Conservation (phyloP, 1,140 invertebrate species). For the Trichonephila clavipes region DNA sequence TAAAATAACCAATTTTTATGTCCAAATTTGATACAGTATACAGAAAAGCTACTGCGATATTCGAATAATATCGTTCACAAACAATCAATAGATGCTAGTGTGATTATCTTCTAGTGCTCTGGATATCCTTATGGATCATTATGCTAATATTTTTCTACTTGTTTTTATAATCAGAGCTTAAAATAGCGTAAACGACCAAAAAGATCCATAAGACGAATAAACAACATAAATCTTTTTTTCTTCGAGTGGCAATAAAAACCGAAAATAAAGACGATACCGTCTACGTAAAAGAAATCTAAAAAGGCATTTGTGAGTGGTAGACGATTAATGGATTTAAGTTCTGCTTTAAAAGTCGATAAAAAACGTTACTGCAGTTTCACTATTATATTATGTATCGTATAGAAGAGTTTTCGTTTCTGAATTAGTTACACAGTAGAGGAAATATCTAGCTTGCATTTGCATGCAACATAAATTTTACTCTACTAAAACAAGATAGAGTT, state of each 20-base stretch:
- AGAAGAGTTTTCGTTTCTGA: background rate
- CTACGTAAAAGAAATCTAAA: background rate
- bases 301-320: background rate
- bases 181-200: background rate
- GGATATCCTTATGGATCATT: too few species aligned
- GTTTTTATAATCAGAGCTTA: background rate
- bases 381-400: background rate
- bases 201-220: background rate
- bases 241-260: background rate
- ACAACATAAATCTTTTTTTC: background rate
- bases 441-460: background rate
- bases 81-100: too few species aligned
- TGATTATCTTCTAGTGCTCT: too few species aligned
- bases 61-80: too few species aligned
- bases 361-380: background rate
- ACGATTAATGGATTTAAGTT: background rate
- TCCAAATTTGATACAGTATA: too few species aligned
- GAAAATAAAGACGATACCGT: conserved; percentile 6
- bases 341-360: background rate
- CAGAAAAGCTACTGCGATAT: too few species aligned
- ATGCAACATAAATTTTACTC: background rate
- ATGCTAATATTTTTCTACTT: too few species aligned
- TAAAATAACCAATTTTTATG: too few species aligned
- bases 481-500: background rate
- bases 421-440: background rate